Conservation (phyloP, 2,888 invertebrate species). For the Tyria jacobaeae region DNA sequence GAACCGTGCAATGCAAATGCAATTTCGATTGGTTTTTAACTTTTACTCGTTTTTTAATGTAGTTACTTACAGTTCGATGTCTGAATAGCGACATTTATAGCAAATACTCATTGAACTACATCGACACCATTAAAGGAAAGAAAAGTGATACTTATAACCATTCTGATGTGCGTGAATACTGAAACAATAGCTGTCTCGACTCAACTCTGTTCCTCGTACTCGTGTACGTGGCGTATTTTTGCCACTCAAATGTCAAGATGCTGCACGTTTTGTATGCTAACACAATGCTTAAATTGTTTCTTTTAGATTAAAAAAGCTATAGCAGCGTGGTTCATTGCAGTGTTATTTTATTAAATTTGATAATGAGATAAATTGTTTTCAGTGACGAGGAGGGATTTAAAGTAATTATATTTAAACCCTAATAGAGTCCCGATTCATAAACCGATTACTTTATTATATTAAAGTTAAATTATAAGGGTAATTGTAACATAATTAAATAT, state of each 20-base stretch:
- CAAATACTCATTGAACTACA: conserved; percentile 45
- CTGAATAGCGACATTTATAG: conserved; percentile 27
- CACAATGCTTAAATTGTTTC: conserved; percentile 45
- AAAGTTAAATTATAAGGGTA: no score
- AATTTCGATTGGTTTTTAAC: conserved; percentile 16
- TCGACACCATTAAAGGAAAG: conserved; percentile 42
- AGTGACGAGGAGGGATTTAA: no score
- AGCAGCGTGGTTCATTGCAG: background rate
- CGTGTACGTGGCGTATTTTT: conserved; percentile 51
- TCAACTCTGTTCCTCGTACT: conserved; percentile 27
- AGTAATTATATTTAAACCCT: no score
- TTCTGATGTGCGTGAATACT: conserved; percentile 39
- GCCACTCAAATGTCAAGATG: conserved; percentile 43
- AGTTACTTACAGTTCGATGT: conserved; percentile 15
- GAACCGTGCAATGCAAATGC: conserved; percentile 15
- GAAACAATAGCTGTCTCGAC: conserved; percentile 44
- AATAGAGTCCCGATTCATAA: no score
- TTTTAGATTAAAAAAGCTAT: conserved; percentile 7
- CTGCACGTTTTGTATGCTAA: conserved; percentile 44
- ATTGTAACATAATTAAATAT: no score
- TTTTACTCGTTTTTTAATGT: conserved; percentile 20
- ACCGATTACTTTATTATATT: no score
- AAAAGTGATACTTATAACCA: conserved; percentile 45
- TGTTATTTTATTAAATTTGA: background rate
- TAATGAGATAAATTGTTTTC: background rate